Percentiles rank a stretch among this genome's conserved stretches.
Conservation (phyloP, 2,888 invertebrate genomes). For the Agrotis clavis region DNA sequence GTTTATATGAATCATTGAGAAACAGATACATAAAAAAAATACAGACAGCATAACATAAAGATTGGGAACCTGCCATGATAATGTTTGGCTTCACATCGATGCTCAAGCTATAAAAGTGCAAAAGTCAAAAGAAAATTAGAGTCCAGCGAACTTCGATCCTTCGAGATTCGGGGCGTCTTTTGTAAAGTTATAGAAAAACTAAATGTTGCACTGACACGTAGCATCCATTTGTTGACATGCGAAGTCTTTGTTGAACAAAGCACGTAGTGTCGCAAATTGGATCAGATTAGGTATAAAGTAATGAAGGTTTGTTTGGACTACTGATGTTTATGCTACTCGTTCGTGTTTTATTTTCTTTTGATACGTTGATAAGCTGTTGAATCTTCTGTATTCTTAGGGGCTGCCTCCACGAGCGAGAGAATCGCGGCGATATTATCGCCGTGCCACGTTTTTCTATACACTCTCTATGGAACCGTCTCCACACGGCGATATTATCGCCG, state of each 20-base stretch:
- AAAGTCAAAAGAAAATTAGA: conserved; percentile 45
- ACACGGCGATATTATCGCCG: too few species aligned
- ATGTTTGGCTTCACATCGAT: neutral
- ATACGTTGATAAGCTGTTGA: neutral
- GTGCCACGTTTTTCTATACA: too few species aligned
- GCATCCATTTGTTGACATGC: conserved; percentile 47
- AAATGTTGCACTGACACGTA: conserved; percentile 51
- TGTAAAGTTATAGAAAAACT: conserved; percentile 33
- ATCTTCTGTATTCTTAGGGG: too few species aligned
- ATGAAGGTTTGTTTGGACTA: conserved; percentile 40
- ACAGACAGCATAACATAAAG: neutral
- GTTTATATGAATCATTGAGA: too few species aligned
- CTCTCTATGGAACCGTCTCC: too few species aligned
- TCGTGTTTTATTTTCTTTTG: neutral
- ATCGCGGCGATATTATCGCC: too few species aligned
- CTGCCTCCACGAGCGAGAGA: too few species aligned
- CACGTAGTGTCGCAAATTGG: conserved; percentile 54
- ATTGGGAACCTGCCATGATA: neutral
- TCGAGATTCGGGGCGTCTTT: conserved; percentile 25
- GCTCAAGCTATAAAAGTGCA: conserved; percentile 17
- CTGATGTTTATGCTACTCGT: conserved; percentile 9
- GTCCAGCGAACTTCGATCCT: conserved; percentile 46
- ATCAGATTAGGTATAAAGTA: conserved; percentile 54
- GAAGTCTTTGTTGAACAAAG: conserved; percentile 46
- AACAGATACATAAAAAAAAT: neutral